Percentiles rank a stretch among this genome's conserved stretches.
These are phyloP conservation scores for Cacoxenus indagator DNA, from an alignment of 2,888 invertebrate species.

Conservation along the genomic window DNA sequence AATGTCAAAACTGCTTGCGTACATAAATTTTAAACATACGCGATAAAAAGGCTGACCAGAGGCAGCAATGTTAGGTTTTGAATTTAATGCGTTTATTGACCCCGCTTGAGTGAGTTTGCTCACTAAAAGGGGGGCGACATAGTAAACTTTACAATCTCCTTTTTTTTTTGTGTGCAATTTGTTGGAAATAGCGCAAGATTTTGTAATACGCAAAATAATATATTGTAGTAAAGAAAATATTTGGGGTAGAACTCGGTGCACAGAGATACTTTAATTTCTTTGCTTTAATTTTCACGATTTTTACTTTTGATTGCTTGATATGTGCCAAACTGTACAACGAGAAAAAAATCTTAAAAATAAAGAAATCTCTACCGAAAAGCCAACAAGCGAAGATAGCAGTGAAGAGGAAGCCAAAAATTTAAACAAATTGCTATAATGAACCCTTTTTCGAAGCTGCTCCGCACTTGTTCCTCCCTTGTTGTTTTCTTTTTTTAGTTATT, in stretches of 20 bases:
- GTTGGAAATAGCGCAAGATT: constrained; percentile 39
- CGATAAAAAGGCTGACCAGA: background rate
- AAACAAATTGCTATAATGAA: constrained; percentile 64
- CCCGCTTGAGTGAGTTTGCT: background rate
- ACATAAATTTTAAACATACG: constrained; percentile 3
- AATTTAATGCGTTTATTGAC: constrained; percentile 7
- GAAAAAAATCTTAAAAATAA: background rate
- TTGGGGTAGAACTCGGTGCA: too few species aligned
- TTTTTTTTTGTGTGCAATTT: constrained; percentile 38
- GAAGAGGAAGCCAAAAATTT: constrained; percentile 41
- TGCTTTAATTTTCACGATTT: too few species aligned
- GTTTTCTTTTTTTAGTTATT: constrained; percentile 20
- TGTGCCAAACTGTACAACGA: background rate
- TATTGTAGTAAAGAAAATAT: background rate
- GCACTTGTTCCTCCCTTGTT: too few species aligned
- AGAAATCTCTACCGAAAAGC: background rate
- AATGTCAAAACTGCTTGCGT: constrained; percentile 17
- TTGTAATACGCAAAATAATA: constrained; percentile 7
- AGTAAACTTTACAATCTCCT: background rate
- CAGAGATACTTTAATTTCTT: too few species aligned
- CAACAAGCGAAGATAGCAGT: background rate
- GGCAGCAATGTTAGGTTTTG: background rate
- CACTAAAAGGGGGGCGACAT: background rate
- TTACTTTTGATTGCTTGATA: too few species aligned
- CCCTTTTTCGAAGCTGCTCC: constrained; percentile 43